Evolutionary conservation across 2,113 vertebrate genomes (phyloP).

Genomic region (Festucalex cinctus): DNA sequence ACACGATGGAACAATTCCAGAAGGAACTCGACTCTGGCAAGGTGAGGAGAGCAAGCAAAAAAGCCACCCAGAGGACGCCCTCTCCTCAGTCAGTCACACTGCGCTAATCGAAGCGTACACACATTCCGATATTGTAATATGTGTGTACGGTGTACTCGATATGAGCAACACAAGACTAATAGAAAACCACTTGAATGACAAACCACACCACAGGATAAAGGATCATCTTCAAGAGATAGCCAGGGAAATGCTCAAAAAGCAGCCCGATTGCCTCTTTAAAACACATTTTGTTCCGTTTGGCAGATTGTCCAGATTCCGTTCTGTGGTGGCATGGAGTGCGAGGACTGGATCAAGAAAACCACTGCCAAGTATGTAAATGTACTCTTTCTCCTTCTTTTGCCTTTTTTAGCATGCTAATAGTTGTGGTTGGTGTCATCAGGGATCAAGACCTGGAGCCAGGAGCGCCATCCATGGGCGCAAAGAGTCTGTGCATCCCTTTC

Average conservation of each 20-base stretch:
- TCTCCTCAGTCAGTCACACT: not conserved
- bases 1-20: constrained; percentile 91
- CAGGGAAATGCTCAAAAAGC: too few species aligned
- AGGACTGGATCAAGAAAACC: constrained; percentile 97
- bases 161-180: too few species aligned
- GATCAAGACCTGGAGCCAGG: constrained; percentile 97
- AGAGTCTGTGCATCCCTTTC: constrained; percentile 97
- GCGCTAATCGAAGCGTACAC: too few species aligned
- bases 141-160: not conserved
- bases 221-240: too few species aligned
- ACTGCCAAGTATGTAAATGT: constrained; percentile 84
- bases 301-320: constrained; percentile 97
- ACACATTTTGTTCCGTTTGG: not conserved
- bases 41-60: constrained; percentile 64
- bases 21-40: constrained; percentile 87
- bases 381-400: not conserved
- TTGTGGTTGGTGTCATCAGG: constrained; percentile 54
- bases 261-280: not conserved
- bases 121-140: not conserved
- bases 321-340: constrained; percentile 89
- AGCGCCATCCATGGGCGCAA: constrained; percentile 96
- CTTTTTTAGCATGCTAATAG: not conserved
- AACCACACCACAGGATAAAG: too few species aligned
- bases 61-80: not conserved
- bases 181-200: too few species aligned